Base-by-base conservation (phyloP, 2,888 invertebrate species). In the Tenthredo notha region DNA sequence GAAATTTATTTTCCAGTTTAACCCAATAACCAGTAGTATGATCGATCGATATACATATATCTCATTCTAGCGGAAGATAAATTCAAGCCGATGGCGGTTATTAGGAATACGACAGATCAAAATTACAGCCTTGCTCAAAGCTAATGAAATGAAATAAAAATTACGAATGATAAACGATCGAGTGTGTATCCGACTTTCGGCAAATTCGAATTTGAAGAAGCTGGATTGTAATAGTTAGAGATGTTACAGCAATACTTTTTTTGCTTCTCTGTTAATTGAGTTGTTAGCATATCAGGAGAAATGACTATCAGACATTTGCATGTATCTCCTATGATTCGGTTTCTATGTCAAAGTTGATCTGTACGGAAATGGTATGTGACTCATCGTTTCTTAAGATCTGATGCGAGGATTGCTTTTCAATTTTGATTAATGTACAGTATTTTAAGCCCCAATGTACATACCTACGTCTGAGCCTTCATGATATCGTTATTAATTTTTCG, bases 1-100 rank as follows among this genome's bases (percentile, higher is more conserved):
- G 72, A 43, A 72, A 50, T 75, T 75, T 75, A 75, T 75, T 75
- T 50, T 75, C 7, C 75, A 29, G 29, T 25, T 47, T 21, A 40
- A 37, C 37, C 37, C n/a, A 40, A 2, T 72, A 9, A 50, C 25
- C 18, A 50, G 50, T 12, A 6, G 6, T 47, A 21, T 72, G 40
- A 72, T 72, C n/a, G 40, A 40, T 50, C 75, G 75, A 75, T 47
- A 25, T 25, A 29, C 1, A 33, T 33, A 33, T 33, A 33, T 33
- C 29, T 2, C 12, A 75, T 47, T 25, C 21, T 12, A 37, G 10
- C n/a, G 9, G n/a, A 72, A 9, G 10, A 72, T 72, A n/a, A 72
- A 37, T 72, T 72, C 9, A 5, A 21, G 6, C 12, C 9, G 37
- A 5, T 40, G 2, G 9, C 37, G 2, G 72, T 40, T 21, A n/a